phyloP scores from a whole-genome alignment of 2,797 vertebrate species.

The Acestrorhynchus altus region DNA sequence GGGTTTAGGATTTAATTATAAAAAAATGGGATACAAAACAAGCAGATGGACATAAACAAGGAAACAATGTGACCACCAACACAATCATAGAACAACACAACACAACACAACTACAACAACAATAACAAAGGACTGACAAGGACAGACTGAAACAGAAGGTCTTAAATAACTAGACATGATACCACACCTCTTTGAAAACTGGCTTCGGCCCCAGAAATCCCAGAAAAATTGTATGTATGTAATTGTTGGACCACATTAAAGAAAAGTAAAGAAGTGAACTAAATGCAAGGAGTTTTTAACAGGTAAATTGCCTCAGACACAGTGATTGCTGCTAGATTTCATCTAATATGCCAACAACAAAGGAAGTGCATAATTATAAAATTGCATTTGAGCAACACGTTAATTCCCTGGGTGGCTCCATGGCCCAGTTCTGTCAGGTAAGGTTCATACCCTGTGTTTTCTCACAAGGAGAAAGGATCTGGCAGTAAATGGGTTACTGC shows the following conservation, averaged over 20 bases:
- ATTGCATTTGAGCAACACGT: conserved; percentile 66
- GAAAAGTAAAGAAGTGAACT: conserved; percentile 10
- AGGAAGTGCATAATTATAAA: conserved; percentile 66
- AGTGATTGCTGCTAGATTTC: conserved; percentile 53
- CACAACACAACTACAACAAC: no score
- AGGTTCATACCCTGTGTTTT: conserved; percentile 55
- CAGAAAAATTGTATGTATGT: conserved; percentile 40
- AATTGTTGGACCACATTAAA: conserved; percentile 54
- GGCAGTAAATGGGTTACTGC: conserved; percentile 52
- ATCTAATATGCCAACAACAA: conserved; percentile 60
- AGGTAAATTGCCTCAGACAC: conserved; percentile 37
- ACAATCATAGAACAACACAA: no score
- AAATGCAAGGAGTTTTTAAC: not conserved
- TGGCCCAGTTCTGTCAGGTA: conserved; percentile 72
- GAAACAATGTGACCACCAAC: no score
- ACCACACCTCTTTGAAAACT: conserved; percentile 50
- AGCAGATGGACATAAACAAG: no score
- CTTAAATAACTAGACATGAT: no score
- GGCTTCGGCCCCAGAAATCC: conserved; percentile 25
- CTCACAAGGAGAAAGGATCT: conserved; percentile 49
- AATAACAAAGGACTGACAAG: no score
- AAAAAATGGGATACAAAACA: no score
- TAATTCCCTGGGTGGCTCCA: conserved; percentile 53
- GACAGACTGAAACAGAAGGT: no score
- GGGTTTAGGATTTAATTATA: no score